Base-by-base conservation (phyloP, 2,888 invertebrate species). In the Ditula angustiorana region DNA sequence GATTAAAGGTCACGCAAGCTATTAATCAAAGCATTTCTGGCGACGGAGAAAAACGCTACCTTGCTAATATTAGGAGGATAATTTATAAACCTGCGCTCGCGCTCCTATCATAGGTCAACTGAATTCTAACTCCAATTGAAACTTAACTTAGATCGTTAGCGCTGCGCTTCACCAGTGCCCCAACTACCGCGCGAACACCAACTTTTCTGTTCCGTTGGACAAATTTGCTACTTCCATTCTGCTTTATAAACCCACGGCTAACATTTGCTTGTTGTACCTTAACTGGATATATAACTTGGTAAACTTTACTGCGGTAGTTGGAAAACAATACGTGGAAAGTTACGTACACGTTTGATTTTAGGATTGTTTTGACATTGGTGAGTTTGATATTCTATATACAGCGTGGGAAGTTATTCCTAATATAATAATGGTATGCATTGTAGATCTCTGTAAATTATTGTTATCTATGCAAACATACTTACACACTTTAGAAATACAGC, bases 131-230 rank as follows among this genome's bases (percentile, higher is more conserved):
- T 21, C 30, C 52, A 52, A 33, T 52, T 52, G 30, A 23, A 50
- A 52, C 33, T 30, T 33, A 19, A 7, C n/a, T 2, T 30, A 33
- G 33, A 21, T 52, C 52, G 52, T 52, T 52, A 52, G 33, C 5
- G 8, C 7, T 11, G 5, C 19, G 19, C 11, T 28, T 21, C 7
- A 53, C 35, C n/a, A 16, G n/a, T 16, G 16, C 37, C 11, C n/a
- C 19, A 55, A 46, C 47, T 19, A 16, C 10, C 13, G 11, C 33
- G 11, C 28, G 23, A 24, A 19, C 33, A 35, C 24, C 16, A 49
- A 59, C 26, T 37, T 49, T 35, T 59, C 37, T 49, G 24, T 26
- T 21, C 19, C 26, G 35, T 13, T 26, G 8, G 24, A 26, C 35
- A 35, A 37, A 59, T 35, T 49, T 24, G 33, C 7, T 21, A 21